Base-by-base conservation (phyloP, 2,113 vertebrate species). In the Blennius ocellaris region DNA sequence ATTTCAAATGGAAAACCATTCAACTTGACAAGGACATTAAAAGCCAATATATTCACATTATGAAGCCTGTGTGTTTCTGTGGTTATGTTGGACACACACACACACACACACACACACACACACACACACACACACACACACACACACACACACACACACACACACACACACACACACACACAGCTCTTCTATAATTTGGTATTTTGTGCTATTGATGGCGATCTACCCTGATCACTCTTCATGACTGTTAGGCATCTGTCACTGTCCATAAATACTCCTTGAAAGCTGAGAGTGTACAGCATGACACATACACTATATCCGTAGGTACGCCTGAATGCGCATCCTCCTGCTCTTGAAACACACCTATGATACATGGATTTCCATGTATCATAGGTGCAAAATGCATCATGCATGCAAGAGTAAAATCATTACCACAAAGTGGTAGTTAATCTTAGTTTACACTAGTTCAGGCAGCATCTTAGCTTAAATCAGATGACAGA, bases 21-120 rank as follows among this genome's bases (percentile, higher is more conserved):
- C 6, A n/a, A 69, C 62, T 85, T 81, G 90, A 88, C 87, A 90
- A 73, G 81, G 72, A 85, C 87, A 84, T 90, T 88, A 87, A 84
- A 90, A 80, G 73, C 54, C 82, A 88, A 87, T 88, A 68, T 78
- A 74, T 79, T 79, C 76, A 66, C 76, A 77, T 85, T 70, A 90
- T 76, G 70, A 83, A 41, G 62, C 17, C 52, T 1, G 9, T 16
- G 57, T 11, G 30, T 76, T 68, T 57, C 63, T 52, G 21, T 45
- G 30, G 75, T 79, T 83, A 70, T 78, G 85, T 78, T 70, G 36
- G 56, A 73, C 50, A 43, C 51, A 56, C 30, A 48, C 40, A 55
- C 61, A 56, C 36, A 68, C 55, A 63, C 41, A 54, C 37, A 56
- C 30, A 48, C 40, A 55, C 61, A 56, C 36, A 68, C 55, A 63